Percentiles rank a stretch among this genome's conserved stretches.
These are phyloP conservation scores for Chrysolina americana DNA, from an alignment of 2,888 invertebrate species.

Conservation along the genomic window DNA sequence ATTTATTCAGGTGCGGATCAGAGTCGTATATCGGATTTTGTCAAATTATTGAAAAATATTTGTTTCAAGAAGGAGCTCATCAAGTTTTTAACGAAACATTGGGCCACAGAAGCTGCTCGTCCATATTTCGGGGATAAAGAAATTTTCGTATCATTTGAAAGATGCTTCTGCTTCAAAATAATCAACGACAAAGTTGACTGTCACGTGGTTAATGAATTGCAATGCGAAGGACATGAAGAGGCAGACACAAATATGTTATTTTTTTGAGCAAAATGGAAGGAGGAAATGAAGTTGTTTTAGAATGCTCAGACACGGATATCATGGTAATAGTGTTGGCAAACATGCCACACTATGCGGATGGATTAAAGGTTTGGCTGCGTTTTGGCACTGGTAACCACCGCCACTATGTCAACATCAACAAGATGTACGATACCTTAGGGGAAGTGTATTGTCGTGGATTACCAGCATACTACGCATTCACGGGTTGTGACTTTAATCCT, in stretches of 20 bases:
- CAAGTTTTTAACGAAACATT: too few species aligned
- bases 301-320: not conserved
- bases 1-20: too few species aligned
- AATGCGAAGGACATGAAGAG: not conserved
- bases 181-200: not conserved
- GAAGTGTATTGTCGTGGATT: not conserved
- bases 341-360: not conserved
- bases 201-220: not conserved
- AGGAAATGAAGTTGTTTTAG: not conserved
- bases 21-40: too few species aligned
- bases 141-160: not conserved
- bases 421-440: not conserved
- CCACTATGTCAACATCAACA: not conserved
- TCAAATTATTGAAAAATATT: too few species aligned
- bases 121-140: not conserved
- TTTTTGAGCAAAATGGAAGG: not conserved
- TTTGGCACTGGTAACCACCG: not conserved
- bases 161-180: not conserved
- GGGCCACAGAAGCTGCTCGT: too few species aligned
- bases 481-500: too few species aligned
- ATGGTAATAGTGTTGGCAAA: not conserved
- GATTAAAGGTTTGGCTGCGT: not conserved
- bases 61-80: too few species aligned
- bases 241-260: not conserved
- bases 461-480: not conserved